A percentile compares a stretch with the other conserved stretches of the same genome.
These are phyloP conservation scores for Sympetrum striolatum DNA, from an alignment of 2,888 invertebrate species.

Conservation along the genomic window DNA sequence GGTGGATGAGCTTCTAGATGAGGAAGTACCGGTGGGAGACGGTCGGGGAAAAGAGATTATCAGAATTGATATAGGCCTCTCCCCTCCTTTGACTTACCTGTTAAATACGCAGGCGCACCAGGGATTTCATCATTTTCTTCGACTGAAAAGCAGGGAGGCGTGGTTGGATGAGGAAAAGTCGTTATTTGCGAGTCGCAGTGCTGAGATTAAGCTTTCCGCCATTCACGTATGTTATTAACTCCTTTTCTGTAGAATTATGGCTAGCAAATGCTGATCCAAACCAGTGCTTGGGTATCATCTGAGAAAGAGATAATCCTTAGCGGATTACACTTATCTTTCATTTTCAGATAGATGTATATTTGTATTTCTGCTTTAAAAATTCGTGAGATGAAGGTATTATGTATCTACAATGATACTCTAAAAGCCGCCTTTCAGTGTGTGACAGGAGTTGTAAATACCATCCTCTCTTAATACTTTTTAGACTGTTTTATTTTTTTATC, in stretches of 20 bases:
- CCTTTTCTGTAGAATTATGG: not conserved
- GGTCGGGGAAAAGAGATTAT: not conserved
- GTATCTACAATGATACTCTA: no score
- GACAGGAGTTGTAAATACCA: no score
- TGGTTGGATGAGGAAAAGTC: not conserved
- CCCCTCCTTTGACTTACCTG: not conserved
- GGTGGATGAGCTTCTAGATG: not conserved
- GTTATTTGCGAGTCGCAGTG: not conserved
- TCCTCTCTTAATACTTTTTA: no score
- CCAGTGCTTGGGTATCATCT: not conserved
- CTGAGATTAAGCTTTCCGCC: not conserved
- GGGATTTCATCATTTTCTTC: not conserved
- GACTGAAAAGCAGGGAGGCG: not conserved
- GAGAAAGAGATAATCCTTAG: not conserved
- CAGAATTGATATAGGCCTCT: not conserved
- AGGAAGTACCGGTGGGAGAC: not conserved
- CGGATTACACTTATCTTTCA: not conserved
- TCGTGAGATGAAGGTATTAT: no score
- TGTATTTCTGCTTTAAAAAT: no score
- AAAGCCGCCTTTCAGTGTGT: no score
- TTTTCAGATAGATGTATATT: not conserved
- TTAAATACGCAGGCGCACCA: not conserved
- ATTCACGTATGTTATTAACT: conserved; percentile 4
- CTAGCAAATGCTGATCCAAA: not conserved
- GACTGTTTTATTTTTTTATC: no score